Conservation (phyloP, 2,888 invertebrate species). For the Muscina levida region DNA sequence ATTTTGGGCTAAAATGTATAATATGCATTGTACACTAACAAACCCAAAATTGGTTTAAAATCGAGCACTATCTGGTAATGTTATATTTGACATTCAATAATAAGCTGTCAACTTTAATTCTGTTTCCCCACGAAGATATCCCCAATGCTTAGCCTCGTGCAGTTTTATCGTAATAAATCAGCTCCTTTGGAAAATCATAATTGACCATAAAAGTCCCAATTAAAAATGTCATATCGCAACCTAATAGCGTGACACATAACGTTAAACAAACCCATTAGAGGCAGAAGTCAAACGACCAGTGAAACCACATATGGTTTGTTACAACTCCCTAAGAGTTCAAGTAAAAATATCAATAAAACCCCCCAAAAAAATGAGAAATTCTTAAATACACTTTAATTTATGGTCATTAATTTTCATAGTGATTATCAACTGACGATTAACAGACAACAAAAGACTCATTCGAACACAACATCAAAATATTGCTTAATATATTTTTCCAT, state of each 20-base stretch:
- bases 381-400: conserved; percentile 43
- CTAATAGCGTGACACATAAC: conserved; percentile 60
- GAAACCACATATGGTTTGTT: conserved; percentile 18
- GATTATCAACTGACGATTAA: conserved; percentile 48
- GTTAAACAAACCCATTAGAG: conserved; percentile 39
- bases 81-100: too few relatives aligned
- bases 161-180: too few relatives aligned
- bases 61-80: too few relatives aligned
- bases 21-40: too few relatives aligned
- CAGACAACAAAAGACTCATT: conserved; percentile 33
- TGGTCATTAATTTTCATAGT: conserved; percentile 43
- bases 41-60: too few relatives aligned
- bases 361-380: conserved; percentile 16
- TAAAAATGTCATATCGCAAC: too few relatives aligned
- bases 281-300: neutral
- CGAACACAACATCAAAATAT: conserved; percentile 43
- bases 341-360: conserved; percentile 23
- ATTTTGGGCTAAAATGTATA: too few relatives aligned
- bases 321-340: neutral
- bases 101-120: too few relatives aligned
- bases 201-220: too few relatives aligned
- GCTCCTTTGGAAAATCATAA: too few relatives aligned
- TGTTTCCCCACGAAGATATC: too few relatives aligned
- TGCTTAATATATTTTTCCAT: conserved; percentile 56
- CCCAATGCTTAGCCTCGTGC: too few relatives aligned